Conservation (phyloP, 2,113 vertebrate genomes). For the Helogale parvula region DNA sequence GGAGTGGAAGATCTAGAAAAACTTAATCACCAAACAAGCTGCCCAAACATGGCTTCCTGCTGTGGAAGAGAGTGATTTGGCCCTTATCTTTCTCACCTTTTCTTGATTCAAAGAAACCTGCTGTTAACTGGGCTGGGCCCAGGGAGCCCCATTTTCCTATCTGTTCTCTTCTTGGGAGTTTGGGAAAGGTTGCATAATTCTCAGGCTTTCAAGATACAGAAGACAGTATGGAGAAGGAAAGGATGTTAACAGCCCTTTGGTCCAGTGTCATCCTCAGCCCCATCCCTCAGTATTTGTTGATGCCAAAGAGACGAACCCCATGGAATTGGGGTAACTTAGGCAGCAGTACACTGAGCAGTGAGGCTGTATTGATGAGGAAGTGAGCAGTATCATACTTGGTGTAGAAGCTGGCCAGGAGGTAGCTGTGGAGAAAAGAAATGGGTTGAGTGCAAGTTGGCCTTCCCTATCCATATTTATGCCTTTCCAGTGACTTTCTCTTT, state of each 20-base stretch:
- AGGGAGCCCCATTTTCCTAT: constrained; percentile 3
- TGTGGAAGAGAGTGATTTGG: not conserved
- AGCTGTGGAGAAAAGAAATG: constrained; percentile 83
- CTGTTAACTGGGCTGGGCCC: not conserved
- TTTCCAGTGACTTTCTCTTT: not conserved
- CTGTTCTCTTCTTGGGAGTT: constrained; percentile 39
- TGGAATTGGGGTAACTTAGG: constrained; percentile 97
- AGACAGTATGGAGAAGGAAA: not conserved
- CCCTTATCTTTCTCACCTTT: constrained; percentile 11
- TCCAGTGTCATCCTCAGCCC: not conserved
- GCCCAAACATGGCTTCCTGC: constrained; percentile 37
- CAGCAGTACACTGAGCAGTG: constrained; percentile 93
- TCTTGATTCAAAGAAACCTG: constrained; percentile 56
- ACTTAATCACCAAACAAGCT: constrained; percentile 41
- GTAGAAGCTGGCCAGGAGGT: constrained; percentile 96
- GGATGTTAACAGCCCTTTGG: constrained; percentile 18
- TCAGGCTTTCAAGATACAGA: constrained; percentile 44
- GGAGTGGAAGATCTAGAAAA: constrained; percentile 20
- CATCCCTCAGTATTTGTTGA: constrained; percentile 93
- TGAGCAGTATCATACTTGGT: constrained; percentile 95
- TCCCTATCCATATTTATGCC: not conserved
- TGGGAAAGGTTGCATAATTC: constrained; percentile 22
- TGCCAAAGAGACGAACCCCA: constrained; percentile 94
- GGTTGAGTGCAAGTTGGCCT: not conserved
- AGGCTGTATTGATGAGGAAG: constrained; percentile 94